Conservation (phyloP, 2,888 invertebrate genomes). For the Alloplasta piceator region DNA sequence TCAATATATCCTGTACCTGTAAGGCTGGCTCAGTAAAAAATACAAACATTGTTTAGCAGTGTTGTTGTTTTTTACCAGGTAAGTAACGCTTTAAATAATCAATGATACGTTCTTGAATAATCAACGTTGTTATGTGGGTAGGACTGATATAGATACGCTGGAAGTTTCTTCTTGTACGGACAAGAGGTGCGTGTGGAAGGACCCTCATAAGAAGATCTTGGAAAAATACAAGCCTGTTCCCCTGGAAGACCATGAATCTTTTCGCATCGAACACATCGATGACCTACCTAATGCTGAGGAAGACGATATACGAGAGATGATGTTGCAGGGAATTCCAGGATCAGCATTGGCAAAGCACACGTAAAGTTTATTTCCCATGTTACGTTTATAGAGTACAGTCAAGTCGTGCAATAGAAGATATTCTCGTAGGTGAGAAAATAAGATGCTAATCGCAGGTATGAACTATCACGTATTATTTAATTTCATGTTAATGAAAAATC, state of each 20-base stretch:
- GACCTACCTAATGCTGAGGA: not conserved
- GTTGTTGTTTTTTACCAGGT: conserved; percentile 1
- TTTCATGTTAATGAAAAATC: not conserved
- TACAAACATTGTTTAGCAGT: not conserved
- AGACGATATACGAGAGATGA: not conserved
- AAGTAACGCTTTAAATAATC: not conserved
- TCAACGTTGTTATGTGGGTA: not conserved
- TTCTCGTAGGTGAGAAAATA: too few relatives aligned
- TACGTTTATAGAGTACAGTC: not conserved
- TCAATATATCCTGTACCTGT: not conserved
- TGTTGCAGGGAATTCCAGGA: not conserved
- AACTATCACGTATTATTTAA: too few relatives aligned
- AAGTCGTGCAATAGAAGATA: not conserved
- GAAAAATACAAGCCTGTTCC: not conserved
- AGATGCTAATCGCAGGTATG: too few relatives aligned
- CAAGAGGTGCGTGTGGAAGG: not conserved
- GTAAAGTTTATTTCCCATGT: not conserved
- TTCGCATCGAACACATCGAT: not conserved
- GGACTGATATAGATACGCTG: not conserved
- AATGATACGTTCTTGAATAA: not conserved
- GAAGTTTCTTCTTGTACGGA: not conserved
- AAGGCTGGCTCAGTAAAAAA: not conserved
- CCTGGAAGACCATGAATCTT: not conserved
- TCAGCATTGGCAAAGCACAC: not conserved
- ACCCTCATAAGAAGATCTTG: not conserved